Conservation (phyloP, 2,888 invertebrate species). For the Ennomos fuscantarius region DNA sequence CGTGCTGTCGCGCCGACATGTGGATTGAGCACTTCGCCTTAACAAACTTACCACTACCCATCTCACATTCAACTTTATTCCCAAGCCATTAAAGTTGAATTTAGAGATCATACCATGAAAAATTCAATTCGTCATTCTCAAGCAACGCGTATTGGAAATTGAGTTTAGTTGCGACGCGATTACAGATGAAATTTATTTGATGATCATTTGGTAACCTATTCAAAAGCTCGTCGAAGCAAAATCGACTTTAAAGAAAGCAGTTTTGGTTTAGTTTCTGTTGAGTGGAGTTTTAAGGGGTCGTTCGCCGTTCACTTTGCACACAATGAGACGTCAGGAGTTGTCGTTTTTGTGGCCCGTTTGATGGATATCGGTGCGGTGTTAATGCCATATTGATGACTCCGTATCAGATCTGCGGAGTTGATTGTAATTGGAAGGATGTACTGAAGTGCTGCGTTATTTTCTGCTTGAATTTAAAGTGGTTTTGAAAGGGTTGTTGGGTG, state of each 20-base stretch:
- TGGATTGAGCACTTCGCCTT: conserved; percentile 61
- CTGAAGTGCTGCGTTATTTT: conserved; percentile 19
- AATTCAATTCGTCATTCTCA: conserved; percentile 35
- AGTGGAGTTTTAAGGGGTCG: conserved; percentile 54
- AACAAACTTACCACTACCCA: conserved; percentile 33
- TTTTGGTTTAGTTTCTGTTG: conserved; percentile 47
- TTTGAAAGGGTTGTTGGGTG: conserved; percentile 1
- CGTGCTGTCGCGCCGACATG: conserved; percentile 49
- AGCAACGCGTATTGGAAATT: conserved; percentile 13
- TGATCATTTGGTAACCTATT: conserved; percentile 5
- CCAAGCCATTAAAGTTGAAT: background rate
- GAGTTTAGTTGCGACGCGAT: conserved; percentile 3
- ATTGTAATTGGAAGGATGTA: conserved; percentile 40
- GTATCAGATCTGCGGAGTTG: conserved; percentile 36
- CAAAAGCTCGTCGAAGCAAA: background rate
- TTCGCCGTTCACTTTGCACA: conserved; percentile 58
- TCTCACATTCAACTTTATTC: conserved; percentile 16
- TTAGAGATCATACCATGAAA: background rate
- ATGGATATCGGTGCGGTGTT: conserved; percentile 63
- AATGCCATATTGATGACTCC: conserved; percentile 61
- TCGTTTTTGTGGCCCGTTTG: conserved; percentile 63
- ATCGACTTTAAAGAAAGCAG: background rate
- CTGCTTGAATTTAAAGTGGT: conserved; percentile 19
- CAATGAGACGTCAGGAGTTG: conserved; percentile 66
- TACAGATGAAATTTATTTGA: conserved; percentile 37